These are phyloP conservation scores for Eucidaris tribuloides DNA, from an alignment of 35 echinoderm and acorn worm genomes.

Conservation along the genomic window DNA sequence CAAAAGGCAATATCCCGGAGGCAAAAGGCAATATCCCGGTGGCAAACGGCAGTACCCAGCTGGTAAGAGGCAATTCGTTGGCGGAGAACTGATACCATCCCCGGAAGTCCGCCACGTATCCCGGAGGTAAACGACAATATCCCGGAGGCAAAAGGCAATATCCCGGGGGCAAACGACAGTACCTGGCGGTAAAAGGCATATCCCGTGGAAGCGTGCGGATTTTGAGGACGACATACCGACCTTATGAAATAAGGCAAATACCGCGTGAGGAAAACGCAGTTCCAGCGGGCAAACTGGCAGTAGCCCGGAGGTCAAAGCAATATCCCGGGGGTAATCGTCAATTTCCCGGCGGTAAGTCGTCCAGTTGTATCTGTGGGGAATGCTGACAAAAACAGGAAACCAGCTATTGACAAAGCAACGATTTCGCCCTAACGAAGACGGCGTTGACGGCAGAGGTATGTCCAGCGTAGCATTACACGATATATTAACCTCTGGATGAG, in stretches of 20 bases:
- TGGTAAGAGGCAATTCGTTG: not conserved
- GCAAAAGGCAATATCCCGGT: constrained; percentile 13
- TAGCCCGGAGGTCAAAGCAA: constrained; percentile 5
- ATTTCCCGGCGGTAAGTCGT: constrained; percentile 18
- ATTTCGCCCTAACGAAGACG: not conserved
- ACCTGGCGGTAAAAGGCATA: constrained; percentile 1
- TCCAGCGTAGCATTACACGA: not conserved
- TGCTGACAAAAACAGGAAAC: not conserved
- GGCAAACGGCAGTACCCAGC: constrained; percentile 5
- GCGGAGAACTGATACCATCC: constrained; percentile 10
- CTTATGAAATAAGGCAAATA: not conserved
- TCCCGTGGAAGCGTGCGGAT: constrained; percentile 4
- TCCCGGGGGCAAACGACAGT: constrained; percentile 5
- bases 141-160: not conserved
- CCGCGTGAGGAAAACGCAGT: not conserved
- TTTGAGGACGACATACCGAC: not conserved
- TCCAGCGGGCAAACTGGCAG: not conserved
- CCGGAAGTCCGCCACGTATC: not conserved
- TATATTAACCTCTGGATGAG: not conserved
- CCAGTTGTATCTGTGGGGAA: not conserved
- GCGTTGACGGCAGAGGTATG: not conserved
- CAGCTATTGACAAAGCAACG: not conserved
- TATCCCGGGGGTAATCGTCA: constrained; percentile 6
- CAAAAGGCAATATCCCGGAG: constrained; percentile 10
- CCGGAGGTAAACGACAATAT: not conserved